Base-by-base conservation (phyloP, 2,797 vertebrate genomes). In the Arctocebus calabarensis region DNA sequence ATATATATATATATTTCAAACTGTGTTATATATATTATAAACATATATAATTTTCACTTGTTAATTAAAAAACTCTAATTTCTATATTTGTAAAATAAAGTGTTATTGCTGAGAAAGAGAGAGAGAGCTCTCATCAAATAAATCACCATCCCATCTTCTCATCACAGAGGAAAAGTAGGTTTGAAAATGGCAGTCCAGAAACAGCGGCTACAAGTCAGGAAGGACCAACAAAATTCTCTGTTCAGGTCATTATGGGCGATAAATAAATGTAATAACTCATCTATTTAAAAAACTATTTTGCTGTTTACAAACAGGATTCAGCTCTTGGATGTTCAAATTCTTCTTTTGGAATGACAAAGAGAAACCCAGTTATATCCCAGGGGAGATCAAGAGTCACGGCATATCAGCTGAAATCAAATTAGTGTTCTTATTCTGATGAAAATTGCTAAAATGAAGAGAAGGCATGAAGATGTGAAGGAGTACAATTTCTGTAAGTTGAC, bases 251-350 rank as follows among this genome's bases (percentile, higher is more conserved):
- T 23, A 59, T 37, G 59, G 25, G 74, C 32, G 11, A 81, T 68
- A 88, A 62, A 90, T 25, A 82, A 84, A 75, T 48, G 40, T 89
- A 22, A 81, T 91, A 22, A 86, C 16, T 34, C 2, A 64, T 43
- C 12, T 70, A 17, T 73, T 85, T 66, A 66, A 66, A 66, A 66
- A 8, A 4, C 25, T 70, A 82, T 77, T 89, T 84, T 66, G 10
- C 20, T 87, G 86, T 75, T 37, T 86, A 6, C 20, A 89, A 88
- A 96, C 8, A 77, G 34, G 43, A 90, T 62, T 87, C 20, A 77
- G 73, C 32, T 17, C 6, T 88, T 7, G 25, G 27, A 71, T 37
- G 48, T 95, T 91, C 55, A 48, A 62, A 37, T 70, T 79, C 22
- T 66, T 89, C 81, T 17, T 86, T 88, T 55, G 61, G 32, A n/a